A percentile compares a stretch with the other conserved stretches of the same genome.
Evolutionary conservation across 1,140 invertebrate species (phyloP).

Genomic region (Drosophila orosa): DNA sequence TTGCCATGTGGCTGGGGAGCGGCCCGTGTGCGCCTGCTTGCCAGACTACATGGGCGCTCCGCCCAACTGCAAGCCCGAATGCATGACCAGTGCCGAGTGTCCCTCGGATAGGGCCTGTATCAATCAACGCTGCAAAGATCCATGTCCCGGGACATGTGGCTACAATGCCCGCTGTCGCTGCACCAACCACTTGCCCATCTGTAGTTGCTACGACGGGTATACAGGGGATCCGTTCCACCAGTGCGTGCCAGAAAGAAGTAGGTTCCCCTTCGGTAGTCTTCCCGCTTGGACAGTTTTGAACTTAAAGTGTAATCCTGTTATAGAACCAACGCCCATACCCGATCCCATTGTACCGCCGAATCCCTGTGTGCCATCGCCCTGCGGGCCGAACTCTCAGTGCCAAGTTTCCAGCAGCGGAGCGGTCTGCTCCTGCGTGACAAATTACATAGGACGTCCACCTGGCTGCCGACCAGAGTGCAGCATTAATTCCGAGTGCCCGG

Average conservation of each 20-base stretch:
- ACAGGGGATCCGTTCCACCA: conserved; percentile 91
- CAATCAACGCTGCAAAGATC: conserved; percentile 91
- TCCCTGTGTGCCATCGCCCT: conserved; percentile 88
- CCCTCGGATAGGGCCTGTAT: conserved; percentile 91
- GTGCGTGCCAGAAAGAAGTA: conserved; percentile 79
- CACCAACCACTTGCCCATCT: conserved; percentile 93
- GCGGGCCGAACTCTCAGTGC: conserved; percentile 88
- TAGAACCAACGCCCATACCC: conserved; percentile 60
- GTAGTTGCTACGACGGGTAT: conserved; percentile 90
- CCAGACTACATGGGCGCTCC: conserved; percentile 91
- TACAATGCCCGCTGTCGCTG: conserved; percentile 92
- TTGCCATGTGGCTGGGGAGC: conserved; percentile 89
- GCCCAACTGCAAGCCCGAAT: conserved; percentile 92
- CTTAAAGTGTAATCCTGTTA: conserved; percentile 36
- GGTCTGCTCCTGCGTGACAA: conserved; percentile 88
- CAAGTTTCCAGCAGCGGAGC: conserved; percentile 86
- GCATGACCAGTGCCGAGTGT: conserved; percentile 92
- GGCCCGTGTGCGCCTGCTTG: conserved; percentile 92
- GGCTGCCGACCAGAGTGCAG: conserved; percentile 90
- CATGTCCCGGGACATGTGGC: conserved; percentile 92
- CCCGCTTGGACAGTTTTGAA: neutral
- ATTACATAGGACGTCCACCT: conserved; percentile 89
- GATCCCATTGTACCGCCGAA: conserved; percentile 80
- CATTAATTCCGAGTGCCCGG: conserved; percentile 89
- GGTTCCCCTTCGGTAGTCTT: conserved; percentile 20